Percentiles rank a stretch among this genome's conserved stretches.
These are phyloP conservation scores for Spodoptera exigua DNA, from an alignment of 2,888 invertebrate species.

Conservation along the genomic window DNA sequence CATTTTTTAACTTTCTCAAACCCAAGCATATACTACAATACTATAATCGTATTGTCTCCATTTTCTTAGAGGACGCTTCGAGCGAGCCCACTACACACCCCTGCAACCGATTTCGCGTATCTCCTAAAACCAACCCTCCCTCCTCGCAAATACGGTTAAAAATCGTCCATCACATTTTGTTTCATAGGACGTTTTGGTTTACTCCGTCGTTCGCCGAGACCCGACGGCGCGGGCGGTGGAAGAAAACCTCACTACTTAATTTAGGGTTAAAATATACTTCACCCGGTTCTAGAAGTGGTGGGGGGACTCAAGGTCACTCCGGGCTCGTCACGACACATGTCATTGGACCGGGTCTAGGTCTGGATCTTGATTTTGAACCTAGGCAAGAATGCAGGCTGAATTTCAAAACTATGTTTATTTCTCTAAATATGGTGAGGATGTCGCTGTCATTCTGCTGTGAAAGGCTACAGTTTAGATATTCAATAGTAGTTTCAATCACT, in stretches of 20 bases:
- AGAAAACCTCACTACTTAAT: constrained; percentile 79
- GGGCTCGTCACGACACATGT: constrained; percentile 59
- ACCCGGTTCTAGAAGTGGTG: constrained; percentile 64
- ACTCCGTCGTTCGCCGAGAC: constrained; percentile 64
- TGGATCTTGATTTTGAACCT: not conserved
- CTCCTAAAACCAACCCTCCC: constrained; percentile 41
- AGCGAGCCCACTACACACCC: constrained; percentile 83
- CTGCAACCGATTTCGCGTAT: constrained; percentile 42
- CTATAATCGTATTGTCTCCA: constrained; percentile 86
- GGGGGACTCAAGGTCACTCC: constrained; percentile 76
- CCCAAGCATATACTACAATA: constrained; percentile 69
- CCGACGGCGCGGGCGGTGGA: constrained; percentile 77
- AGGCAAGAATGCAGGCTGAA: constrained; percentile 8
- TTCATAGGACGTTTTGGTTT: constrained; percentile 57
- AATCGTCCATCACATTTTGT: constrained; percentile 2
- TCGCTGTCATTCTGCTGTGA: no score
- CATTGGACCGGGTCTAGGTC: constrained; percentile 29
- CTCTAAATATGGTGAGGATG: no score
- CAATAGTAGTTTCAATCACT: no score
- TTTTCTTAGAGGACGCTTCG: constrained; percentile 84
- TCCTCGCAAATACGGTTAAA: constrained; percentile 24
- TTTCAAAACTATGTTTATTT: not conserved
- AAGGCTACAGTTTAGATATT: no score
- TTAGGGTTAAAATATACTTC: constrained; percentile 83
- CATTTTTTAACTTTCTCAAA: constrained; percentile 53